Evolutionary conservation across 2,797 vertebrate genomes (phyloP).

Genomic region (Naso thynnoides): DNA sequence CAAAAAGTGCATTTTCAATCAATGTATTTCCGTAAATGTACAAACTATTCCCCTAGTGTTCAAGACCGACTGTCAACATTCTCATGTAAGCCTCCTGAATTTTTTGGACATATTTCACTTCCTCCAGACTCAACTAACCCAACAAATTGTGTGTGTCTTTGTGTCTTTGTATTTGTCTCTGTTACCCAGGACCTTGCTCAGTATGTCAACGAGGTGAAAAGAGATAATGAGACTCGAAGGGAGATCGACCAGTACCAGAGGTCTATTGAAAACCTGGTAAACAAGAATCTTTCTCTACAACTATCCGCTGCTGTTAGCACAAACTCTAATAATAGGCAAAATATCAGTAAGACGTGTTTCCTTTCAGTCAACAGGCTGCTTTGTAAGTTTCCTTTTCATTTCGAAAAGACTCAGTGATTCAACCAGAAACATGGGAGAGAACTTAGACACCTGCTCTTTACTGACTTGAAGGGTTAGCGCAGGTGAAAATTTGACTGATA

Average conservation of each 20-base stretch:
- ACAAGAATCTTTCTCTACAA: slow-evolving; percentile 29
- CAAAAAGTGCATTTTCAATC: not conserved
- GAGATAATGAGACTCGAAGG: slow-evolving; percentile 94
- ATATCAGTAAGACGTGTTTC: not conserved
- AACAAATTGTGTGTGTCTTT: slow-evolving; percentile 19
- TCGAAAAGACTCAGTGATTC: not conserved
- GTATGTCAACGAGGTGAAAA: slow-evolving; percentile 96
- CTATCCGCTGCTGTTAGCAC: slow-evolving; percentile 2
- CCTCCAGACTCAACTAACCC: not conserved
- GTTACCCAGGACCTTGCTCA: slow-evolving; percentile 92
- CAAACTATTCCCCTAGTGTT: not conserved
- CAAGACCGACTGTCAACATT: not conserved
- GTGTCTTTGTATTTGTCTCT: slow-evolving; percentile 40
- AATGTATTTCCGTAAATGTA: not conserved
- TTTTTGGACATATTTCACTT: slow-evolving; percentile 9
- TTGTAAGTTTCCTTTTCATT: not conserved
- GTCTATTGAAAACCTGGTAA: slow-evolving; percentile 97
- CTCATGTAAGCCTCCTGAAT: not conserved
- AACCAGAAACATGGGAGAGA: not conserved
- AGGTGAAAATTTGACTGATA: not conserved
- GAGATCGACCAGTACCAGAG: slow-evolving; percentile 95
- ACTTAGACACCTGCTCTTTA: not conserved
- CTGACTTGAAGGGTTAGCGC: not conserved
- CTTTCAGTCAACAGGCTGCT: not conserved
- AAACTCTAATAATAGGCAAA: not conserved